A percentile compares a stretch with the other conserved stretches of the same genome.
phyloP scores from a whole-genome alignment of 2,888 invertebrate species.

The Trileptium ribeirensis region DNA sequence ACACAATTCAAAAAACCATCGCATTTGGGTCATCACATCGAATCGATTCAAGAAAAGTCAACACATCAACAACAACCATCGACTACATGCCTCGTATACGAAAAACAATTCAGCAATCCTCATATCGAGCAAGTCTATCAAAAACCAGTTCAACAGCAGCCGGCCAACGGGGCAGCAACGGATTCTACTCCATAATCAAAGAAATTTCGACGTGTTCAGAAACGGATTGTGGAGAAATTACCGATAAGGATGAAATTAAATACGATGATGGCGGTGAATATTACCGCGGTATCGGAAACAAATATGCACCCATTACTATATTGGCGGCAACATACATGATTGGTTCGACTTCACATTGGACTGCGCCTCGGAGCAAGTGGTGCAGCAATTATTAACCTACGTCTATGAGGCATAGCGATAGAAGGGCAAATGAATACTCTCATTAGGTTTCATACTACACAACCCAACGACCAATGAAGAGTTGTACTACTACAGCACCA shows the following conservation, averaged over 20 bases:
- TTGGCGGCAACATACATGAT: neutral
- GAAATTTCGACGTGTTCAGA: no score
- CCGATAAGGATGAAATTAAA: neutral
- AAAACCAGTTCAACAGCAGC: no score
- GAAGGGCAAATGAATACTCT: neutral
- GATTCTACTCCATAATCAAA: no score
- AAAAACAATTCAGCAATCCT: no score
- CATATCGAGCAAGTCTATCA: no score
- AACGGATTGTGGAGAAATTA: neutral
- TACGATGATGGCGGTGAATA: neutral
- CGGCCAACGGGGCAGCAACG: no score
- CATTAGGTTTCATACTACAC: neutral
- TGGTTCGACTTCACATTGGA: neutral
- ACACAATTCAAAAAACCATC: no score
- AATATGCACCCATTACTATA: neutral
- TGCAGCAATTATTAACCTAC: neutral
- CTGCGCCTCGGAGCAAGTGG: neutral
- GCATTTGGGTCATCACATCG: no score
- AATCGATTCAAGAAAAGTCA: neutral
- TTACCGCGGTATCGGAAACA: neutral
- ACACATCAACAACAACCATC: no score
- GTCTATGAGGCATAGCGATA: neutral
- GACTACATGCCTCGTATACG: no score
- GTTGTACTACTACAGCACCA: neutral
- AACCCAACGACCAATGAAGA: neutral